These are phyloP conservation scores for Nineta flava DNA, from an alignment of 2,888 invertebrate genomes.

Conservation along the genomic window DNA sequence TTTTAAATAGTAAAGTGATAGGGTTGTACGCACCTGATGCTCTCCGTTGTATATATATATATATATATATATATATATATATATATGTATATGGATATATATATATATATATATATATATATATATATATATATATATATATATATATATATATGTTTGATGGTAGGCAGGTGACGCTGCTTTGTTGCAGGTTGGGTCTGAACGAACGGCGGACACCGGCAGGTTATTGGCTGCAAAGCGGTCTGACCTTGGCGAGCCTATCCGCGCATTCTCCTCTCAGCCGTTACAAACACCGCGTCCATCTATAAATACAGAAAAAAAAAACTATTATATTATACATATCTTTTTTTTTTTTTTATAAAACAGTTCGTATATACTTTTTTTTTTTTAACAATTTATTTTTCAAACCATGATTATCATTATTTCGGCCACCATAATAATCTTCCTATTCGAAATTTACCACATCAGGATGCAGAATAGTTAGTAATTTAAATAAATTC, in stretches of 20 bases:
- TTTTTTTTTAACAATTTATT: neutral
- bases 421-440: too few species aligned
- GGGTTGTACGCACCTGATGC: slow-evolving; percentile 3
- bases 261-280: slow-evolving; percentile 13
- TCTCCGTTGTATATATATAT: neutral
- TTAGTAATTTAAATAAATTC: too few species aligned
- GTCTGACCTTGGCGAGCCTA: slow-evolving; percentile 25
- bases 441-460: too few species aligned
- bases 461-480: too few species aligned
- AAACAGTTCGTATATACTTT: neutral
- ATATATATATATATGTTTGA: too few species aligned
- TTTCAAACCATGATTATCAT: neutral
- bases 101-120: too few species aligned
- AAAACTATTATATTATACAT: neutral
- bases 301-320: neutral
- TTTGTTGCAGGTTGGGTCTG: slow-evolving; percentile 2
- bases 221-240: slow-evolving; percentile 22
- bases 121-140: too few species aligned
- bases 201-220: slow-evolving; percentile 13
- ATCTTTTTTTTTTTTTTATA: too few species aligned
- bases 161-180: slow-evolving; percentile 1
- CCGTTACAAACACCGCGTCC: neutral
- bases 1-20: neutral
- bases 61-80: too few species aligned
- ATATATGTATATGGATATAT: too few species aligned